Base-by-base conservation (phyloP, 2,113 vertebrate species). In the Ariopsis seemanni region DNA sequence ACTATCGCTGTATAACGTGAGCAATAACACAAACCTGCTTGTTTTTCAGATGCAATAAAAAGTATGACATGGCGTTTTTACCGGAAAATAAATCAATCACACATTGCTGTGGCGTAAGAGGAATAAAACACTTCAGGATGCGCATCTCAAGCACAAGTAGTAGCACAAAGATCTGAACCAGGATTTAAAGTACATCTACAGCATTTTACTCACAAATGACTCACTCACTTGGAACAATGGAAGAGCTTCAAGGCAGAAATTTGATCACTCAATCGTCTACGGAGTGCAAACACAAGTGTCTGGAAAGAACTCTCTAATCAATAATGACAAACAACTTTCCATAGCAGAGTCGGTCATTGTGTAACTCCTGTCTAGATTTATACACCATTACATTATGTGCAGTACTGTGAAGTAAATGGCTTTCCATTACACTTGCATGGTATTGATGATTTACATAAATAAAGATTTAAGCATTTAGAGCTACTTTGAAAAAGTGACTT, bases 291-390 rank as follows among this genome's bases (percentile, higher is more conserved):
- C 55, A 81, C 18, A 58, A 34, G 60, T 6, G 27, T 81, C 78
- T 60, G 78, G 78, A 60, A 34, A 58, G 53, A 80, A 80, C 60
- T 81, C 27, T 60, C 55, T 58, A 60, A 81, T 81, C 78, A 81
- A 6, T 4, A 15, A 57, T 18, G 52, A 34, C 52, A n/a, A 53
- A 53, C 5, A 7, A 42, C 42, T 42, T 42, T 42, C 42, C 42
- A 42, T 42, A 42, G 42, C 42, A 4, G 42, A 42, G 42, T 42
- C 42, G 42, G 69, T 71, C 69, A 17, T 48, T 74, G 34, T 48
- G 2, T 10, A 74, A 74, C 17, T 15, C 11, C 50, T 53, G 10
- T 77, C 53, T 8, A 55, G 22, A 55, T 78, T n/a, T 8, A 50
- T 1, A 12, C 9, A 52, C 10, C 1, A 6, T 78, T 55, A 55